These are phyloP conservation scores for Indicator indicator DNA, from an alignment of 2,113 vertebrate genomes.

Conservation along the genomic window DNA sequence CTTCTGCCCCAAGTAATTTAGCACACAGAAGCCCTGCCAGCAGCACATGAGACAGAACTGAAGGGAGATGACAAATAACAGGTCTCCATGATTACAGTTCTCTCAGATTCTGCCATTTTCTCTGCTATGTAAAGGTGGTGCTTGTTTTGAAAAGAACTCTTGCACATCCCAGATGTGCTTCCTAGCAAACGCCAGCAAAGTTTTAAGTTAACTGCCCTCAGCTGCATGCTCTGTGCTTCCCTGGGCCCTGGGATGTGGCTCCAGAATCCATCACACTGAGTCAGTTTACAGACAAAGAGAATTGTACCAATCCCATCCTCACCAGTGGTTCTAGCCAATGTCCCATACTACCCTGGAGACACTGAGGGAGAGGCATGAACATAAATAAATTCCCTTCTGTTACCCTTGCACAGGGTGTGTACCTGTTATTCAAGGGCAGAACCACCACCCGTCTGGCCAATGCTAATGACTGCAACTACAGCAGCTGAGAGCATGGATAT, in stretches of 20 bases:
- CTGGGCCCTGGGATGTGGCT: neutral
- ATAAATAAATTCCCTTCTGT: neutral
- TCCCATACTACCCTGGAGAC: neutral
- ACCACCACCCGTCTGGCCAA: rapidly evolving
- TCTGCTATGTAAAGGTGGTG: neutral
- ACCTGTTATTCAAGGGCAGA: neutral
- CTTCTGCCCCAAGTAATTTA: neutral
- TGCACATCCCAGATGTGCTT: neutral
- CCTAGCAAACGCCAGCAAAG: neutral
- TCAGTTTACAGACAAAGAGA: neutral
- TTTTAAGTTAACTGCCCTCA: neutral
- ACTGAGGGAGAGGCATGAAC: neutral
- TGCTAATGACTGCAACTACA: neutral
- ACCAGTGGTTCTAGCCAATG: neutral
- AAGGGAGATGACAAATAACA: neutral
- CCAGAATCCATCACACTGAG: neutral
- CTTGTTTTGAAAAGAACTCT: neutral
- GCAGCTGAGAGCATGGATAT: neutral
- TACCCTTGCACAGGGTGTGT: neutral
- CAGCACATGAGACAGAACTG: neutral
- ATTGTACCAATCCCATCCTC: neutral
- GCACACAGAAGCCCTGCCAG: neutral
- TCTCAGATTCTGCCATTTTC: neutral
- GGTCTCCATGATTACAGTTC: neutral
- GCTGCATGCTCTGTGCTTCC: neutral